These are phyloP conservation scores for Oriolus oriolus DNA, from an alignment of 2,113 vertebrate species.

Conservation along the genomic window DNA sequence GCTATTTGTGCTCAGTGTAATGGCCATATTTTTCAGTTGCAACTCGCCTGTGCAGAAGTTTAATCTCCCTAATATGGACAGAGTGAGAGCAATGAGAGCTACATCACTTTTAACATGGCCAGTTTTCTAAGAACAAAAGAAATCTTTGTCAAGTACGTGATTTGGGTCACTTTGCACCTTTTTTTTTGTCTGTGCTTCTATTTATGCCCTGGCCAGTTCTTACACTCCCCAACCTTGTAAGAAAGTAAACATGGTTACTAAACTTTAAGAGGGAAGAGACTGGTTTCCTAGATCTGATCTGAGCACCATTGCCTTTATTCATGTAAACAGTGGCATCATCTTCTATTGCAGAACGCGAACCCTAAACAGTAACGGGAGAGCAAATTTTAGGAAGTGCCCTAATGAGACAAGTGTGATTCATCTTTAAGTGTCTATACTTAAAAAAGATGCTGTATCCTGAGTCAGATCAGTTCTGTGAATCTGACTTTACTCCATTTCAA, in stretches of 20 bases:
- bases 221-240: neutral
- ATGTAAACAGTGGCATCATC: slow-evolving; percentile 11
- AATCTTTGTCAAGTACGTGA: neutral
- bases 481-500: neutral
- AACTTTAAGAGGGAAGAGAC: neutral
- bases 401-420: neutral
- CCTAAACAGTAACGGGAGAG: neutral
- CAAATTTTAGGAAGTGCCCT: neutral
- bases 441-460: neutral
- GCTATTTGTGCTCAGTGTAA: slow-evolving; percentile 19
- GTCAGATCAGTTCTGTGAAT: neutral
- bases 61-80: neutral
- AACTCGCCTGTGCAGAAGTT: neutral
- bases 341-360: neutral
- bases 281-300: neutral
- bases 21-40: slow-evolving; percentile 21
- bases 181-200: neutral
- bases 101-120: neutral
- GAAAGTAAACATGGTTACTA: neutral
- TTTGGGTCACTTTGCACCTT: neutral
- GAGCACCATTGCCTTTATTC: neutral
- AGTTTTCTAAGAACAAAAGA: neutral
- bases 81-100: neutral
- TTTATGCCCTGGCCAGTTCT: neutral
- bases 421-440: neutral